Conservation (phyloP, 2,888 invertebrate genomes). For the Ametastegia equiseti region DNA sequence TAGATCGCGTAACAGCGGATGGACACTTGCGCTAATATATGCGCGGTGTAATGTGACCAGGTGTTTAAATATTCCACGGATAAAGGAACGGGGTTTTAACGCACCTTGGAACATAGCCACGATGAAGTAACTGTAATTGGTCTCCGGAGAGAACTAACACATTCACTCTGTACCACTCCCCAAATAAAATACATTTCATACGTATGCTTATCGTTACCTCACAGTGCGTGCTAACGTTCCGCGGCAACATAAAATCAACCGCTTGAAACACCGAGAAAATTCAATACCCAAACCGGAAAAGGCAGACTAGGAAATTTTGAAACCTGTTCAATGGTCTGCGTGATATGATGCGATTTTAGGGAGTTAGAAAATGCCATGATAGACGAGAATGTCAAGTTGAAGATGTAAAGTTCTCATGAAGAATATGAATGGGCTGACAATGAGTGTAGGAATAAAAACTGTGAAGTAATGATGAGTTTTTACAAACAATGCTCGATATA, state of each 20-base stretch:
- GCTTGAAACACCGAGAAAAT: too few species aligned
- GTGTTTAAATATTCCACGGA: conserved; percentile 30
- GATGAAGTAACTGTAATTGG: not conserved
- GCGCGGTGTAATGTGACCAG: conserved; percentile 25
- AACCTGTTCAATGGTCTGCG: too few species aligned
- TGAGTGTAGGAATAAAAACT: too few species aligned
- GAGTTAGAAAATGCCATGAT: too few species aligned
- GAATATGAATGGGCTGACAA: too few species aligned
- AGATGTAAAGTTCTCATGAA: too few species aligned
- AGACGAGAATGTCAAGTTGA: too few species aligned
- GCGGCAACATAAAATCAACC: not conserved
- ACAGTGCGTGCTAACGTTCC: not conserved
- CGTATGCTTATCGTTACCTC: not conserved
- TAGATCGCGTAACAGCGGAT: conserved; percentile 24
- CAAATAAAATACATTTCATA: not conserved
- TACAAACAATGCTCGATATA: too few species aligned
- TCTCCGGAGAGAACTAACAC: conserved; percentile 12
- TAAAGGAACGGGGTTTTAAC: conserved; percentile 25
- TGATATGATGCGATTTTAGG: too few species aligned
- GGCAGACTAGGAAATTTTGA: too few species aligned
- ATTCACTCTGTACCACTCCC: not conserved
- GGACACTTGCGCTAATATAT: conserved; percentile 38
- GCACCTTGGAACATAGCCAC: not conserved
- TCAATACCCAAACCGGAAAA: too few species aligned
- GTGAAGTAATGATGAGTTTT: too few species aligned